These are phyloP conservation scores for Morone saxatilis DNA, from an alignment of 2,113 vertebrate genomes.

Conservation along the genomic window DNA sequence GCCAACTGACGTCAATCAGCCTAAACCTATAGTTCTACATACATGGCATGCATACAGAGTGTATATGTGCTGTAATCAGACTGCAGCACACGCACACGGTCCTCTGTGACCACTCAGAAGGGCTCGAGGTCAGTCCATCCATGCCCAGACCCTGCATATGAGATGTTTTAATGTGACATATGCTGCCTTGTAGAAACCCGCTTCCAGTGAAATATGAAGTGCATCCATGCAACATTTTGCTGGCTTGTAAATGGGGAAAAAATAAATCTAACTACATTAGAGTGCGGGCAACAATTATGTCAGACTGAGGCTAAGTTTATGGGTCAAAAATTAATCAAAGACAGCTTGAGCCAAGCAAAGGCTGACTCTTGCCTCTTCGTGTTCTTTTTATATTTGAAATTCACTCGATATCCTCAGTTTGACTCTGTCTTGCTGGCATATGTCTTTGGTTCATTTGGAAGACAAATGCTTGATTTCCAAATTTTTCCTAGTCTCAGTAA, in stretches of 20 bases:
- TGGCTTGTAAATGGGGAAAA: conserved; percentile 6
- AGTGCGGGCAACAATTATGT: conserved; percentile 11
- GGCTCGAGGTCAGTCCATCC: conserved; percentile 41
- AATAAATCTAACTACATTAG: conserved; percentile 17
- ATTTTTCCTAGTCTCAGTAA: neutral
- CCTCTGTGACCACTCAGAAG: conserved; percentile 32
- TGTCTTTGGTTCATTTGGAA: neutral
- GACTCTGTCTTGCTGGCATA: neutral
- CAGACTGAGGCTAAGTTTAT: conserved; percentile 25
- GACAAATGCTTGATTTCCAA: conserved; percentile 16
- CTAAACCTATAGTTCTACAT: neutral
- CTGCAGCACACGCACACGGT: conserved; percentile 30
- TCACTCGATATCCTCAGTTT: neutral
- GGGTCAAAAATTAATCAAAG: conserved; percentile 30
- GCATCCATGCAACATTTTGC: conserved; percentile 27
- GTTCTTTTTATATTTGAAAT: neutral
- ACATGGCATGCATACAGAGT: neutral
- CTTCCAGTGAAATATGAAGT: conserved; percentile 40
- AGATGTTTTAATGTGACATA: conserved; percentile 50
- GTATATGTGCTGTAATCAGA: conserved; percentile 15
- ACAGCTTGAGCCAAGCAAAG: neutral
- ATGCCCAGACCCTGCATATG: conserved; percentile 7
- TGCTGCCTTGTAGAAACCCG: conserved; percentile 35
- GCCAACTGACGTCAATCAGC: neutral
- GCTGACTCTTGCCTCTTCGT: conserved; percentile 3